Conservation (phyloP, 2,888 invertebrate species). For the Mechanitis messenoides region DNA sequence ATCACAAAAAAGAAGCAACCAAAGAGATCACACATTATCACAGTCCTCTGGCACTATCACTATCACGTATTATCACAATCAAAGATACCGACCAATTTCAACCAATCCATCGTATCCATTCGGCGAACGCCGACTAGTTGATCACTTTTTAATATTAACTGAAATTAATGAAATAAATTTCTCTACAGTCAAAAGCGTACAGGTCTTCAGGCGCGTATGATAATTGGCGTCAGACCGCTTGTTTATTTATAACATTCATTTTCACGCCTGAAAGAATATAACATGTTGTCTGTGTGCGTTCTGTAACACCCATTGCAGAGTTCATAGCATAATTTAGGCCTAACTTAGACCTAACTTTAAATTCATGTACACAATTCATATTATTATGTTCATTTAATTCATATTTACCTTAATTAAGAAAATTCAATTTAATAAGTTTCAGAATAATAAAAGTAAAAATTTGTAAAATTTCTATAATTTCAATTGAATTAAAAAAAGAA, state of each 20-base stretch:
- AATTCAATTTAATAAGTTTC: too few species aligned
- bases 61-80: conserved; percentile 38
- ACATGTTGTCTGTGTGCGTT: conserved; percentile 35
- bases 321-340: background rate
- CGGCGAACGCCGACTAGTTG: conserved; percentile 34
- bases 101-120: conserved; percentile 69
- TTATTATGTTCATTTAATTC: too few species aligned
- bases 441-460: too few species aligned
- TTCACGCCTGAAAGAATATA: conserved; percentile 70
- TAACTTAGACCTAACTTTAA: background rate
- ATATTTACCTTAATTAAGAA: too few species aligned
- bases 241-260: conserved; percentile 76
- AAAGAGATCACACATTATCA: conserved; percentile 12
- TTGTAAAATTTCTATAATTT: too few species aligned
- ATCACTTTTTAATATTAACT: conserved; percentile 33
- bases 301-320: conserved; percentile 14
- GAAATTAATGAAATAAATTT: conserved; percentile 28
- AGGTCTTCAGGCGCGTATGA: conserved; percentile 68
- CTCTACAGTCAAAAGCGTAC: conserved; percentile 55
- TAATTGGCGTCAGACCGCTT: conserved; percentile 59
- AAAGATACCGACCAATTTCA: conserved; percentile 73
- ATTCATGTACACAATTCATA: too few species aligned
- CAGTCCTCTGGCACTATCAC: conserved; percentile 29
- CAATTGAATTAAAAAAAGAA: too few species aligned
- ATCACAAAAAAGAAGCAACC: conserved; percentile 12